Base-by-base conservation (phyloP, 2,797 vertebrate genomes). In the Enteromius viviparus region DNA sequence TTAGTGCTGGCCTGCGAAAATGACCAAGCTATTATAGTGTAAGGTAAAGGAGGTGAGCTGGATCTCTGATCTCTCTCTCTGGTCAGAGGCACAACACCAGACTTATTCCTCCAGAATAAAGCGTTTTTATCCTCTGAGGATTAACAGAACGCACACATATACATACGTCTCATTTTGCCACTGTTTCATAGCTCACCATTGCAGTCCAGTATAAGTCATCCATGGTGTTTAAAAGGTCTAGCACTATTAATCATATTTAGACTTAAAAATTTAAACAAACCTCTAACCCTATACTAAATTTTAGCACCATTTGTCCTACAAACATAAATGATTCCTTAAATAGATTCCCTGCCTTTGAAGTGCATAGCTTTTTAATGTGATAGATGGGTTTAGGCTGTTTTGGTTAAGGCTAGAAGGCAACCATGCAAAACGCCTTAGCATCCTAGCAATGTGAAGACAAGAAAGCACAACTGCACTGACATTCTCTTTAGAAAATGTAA, bases 31-130 rank as follows among this genome's bases (percentile, higher is more conserved):
- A 19, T 11, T 66, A 34, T 53, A 66, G 12, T 69, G 12, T 19
- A 64, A 49, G 49, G 23, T 60, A n/a, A 17, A 23, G 42, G 12
- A 14, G 23, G 15, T 29, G 12, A 26, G 51, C 21, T 23, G 3
- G 15, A 62, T 66, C 49, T 75, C 29, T 15, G 47, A 55, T 68
- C 49, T 60, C 60, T 40, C 45, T 40, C 62, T 78, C 60, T 34
- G 29, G 23, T 26, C 49, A 68, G 65, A 81, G 55, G 32, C 23
- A 1, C 42, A 58, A 42, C 65, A 77, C 71, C 65, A 78, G 14
- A 71, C 74, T 81, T 55, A 64, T 85, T 78, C 66, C 45, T 70
- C 34, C 34, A 77, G 42, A 70, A 7, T 71, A 70, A 80, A 81
- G 23, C 51, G 17, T 7, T 23, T 76, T 71, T 69, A 19, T 80